Conservation (phyloP, 2,888 invertebrate genomes). For the Drosophila quasianomalipes region DNA sequence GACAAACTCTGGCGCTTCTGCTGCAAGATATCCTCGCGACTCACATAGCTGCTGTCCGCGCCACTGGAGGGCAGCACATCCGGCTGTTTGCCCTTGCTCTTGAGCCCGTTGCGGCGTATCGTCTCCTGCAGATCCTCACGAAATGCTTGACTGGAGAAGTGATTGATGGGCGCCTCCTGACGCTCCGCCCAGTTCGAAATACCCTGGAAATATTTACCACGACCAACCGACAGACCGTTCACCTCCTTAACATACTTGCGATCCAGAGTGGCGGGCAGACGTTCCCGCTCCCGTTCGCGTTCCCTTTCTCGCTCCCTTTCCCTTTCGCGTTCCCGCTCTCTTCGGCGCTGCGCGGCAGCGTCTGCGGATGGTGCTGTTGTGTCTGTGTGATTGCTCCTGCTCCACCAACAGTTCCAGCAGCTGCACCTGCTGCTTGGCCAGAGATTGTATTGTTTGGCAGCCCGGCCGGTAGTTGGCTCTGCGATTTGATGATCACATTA, state of each 20-base stretch:
- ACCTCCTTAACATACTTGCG: constrained; percentile 74
- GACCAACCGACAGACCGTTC: constrained; percentile 63
- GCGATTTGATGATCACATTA: constrained; percentile 91
- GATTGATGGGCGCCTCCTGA: constrained; percentile 61
- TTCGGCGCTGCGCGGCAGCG: constrained; percentile 61
- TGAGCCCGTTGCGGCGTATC: constrained; percentile 83
- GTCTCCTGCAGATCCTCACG: constrained; percentile 85
- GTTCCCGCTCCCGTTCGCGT: constrained; percentile 70
- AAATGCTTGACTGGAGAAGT: constrained; percentile 85
- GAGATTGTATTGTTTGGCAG: not conserved
- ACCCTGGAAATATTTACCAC: constrained; percentile 89
- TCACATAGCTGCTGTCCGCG: constrained; percentile 78
- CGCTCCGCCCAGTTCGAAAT: constrained; percentile 90
- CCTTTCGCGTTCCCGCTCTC: constrained; percentile 50
- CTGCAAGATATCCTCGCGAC: constrained; percentile 84
- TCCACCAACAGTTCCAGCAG: not conserved
- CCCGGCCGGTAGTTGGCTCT: constrained; percentile 51
- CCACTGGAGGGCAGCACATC: constrained; percentile 3
- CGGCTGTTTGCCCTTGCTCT: constrained; percentile 47
- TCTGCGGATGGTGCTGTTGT: constrained; percentile 20
- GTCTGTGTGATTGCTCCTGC: constrained; percentile 68
- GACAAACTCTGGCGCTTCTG: constrained; percentile 83
- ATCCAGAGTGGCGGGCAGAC: constrained; percentile 43
- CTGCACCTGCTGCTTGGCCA: not conserved
- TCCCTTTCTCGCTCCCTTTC: constrained; percentile 57